Evolutionary conservation across 92 coral and sea anemone genomes (phyloP), one percentile per base, ranked within the genome.

Genomic region (Scolanthus callimorphus): DNA sequence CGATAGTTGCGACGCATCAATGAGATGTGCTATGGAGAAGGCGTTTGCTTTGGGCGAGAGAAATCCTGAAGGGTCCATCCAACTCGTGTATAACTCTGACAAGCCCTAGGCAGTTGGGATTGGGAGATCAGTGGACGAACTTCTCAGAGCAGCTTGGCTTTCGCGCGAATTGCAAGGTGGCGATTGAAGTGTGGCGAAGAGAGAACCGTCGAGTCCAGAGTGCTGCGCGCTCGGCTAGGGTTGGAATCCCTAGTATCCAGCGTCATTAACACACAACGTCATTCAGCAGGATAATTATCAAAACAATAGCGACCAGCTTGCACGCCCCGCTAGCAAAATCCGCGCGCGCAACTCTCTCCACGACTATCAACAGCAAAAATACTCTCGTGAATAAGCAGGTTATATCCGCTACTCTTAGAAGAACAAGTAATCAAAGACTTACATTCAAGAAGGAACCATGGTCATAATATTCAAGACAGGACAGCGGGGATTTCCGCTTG

Each of bases 1-100:
- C 20, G 90, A 82, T 52, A 67, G 59, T 70, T 90, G 98, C 29
- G 98, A 88, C 57, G 94, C 96, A 82, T 94, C 99, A 63, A 94
- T 88, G 55, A 94, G 87, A 45, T 94, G 99, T 45, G 96, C 99
- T 54, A 94, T 94, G 53, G 99, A 94, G 70, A 94, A 92, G 29
- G 98, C 98, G 91, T 89, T 92, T 56, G 98, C 98, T 70, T 88
- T 92, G 34, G 96, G 90, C 50, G 99, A 94, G 29, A 94, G 90
- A 51, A 88, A 80, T 28, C 96, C 90, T 30, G 96, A 69, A 69
- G 78, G 79, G 71, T 94, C 99, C 99, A 94, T 94, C 50, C n/a
- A 73, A 84, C 52, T 34, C 56, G 54, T 53, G 13, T 30, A 21
- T 19, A 24, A 17, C 19, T n/a, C n/a, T 13, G 6, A 4, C 19